Base-by-base conservation (phyloP, 2,797 vertebrate genomes). In the Heliangelus exortis region DNA sequence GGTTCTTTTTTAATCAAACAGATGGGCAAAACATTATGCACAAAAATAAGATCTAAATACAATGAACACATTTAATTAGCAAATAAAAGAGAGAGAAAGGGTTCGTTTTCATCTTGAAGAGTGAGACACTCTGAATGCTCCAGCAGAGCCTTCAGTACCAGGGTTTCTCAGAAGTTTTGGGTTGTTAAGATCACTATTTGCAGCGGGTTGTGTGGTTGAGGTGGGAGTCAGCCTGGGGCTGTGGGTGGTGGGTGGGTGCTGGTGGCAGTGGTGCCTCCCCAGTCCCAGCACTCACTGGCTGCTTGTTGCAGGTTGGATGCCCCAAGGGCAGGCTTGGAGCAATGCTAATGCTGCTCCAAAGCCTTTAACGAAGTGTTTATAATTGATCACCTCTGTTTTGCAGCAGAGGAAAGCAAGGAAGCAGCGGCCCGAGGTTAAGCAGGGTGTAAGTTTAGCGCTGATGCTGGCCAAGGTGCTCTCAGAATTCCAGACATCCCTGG, bases 1-100 rank as follows among this genome's bases (percentile, higher is more conserved):
- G 41, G 71, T 82, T 93, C 85, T 90, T 94, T 95, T 93, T 95
- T 86, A 96, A 91, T 91, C 92, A 95, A 91, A 88, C 96, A 96
- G 95, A 96, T 93, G 95, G 89, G 77, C 86, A 89, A 96, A 95
- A 94, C 84, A 90, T 91, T 85, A 74, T 75, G 81, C 67, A 79
- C 89, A 68, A 87, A 94, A 93, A 86, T 89, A 90, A 87, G 72
- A 84, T 84, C 89, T 63, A 91, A 84, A 88, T 92, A 93, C 90
- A 93, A 95, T 87, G 61, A 85, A 77, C 5, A 4, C n/a, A 39
- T 78, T 95, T 92, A 87, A 96, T 95, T 92, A 84, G 73, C 50
- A 81, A 87, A 76, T 80, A 93, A 92, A 95, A 85, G 88, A 47
- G 53, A 75, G 74, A 62, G 67, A 71, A 78, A 50, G 68, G 26